Evolutionary conservation across 2,797 vertebrate genomes (phyloP).

Genomic region (Pseudochirops corinnae): DNA sequence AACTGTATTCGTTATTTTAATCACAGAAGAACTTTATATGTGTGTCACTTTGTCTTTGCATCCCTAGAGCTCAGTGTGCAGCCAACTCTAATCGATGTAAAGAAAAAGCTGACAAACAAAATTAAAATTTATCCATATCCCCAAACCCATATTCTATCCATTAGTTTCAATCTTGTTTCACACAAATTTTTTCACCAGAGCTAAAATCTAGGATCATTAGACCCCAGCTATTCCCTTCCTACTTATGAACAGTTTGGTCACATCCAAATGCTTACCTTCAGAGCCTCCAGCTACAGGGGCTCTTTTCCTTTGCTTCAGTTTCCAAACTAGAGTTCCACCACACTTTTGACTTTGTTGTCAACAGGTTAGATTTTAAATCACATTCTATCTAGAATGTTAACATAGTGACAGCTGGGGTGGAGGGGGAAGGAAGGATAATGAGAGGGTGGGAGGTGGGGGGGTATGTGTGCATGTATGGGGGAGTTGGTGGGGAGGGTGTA

Average conservation of each 20-base stretch:
- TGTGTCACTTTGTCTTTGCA: not conserved
- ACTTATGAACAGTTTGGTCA: not conserved
- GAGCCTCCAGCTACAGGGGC: not conserved
- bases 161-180: not conserved
- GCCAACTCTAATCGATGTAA: not conserved
- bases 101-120: not conserved
- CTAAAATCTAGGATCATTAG: not conserved
- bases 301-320: not conserved
- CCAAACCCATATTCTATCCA: not conserved
- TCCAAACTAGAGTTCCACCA: not conserved
- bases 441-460: no score
- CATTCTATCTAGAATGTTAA: not conserved
- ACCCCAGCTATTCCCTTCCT: not conserved
- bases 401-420: not conserved
- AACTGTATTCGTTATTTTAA: not conserved
- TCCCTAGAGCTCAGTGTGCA: not conserved
- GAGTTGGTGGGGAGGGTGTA: not conserved
- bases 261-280: not conserved
- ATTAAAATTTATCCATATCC: not conserved
- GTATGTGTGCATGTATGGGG: rapidly evolving
- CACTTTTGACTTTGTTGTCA: not conserved
- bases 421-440: not conserved
- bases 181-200: not conserved
- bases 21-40: not conserved
- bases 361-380: not conserved